phyloP scores from a whole-genome alignment of 2,113 vertebrate genomes.

The Phalacrocorax brasilianus region DNA sequence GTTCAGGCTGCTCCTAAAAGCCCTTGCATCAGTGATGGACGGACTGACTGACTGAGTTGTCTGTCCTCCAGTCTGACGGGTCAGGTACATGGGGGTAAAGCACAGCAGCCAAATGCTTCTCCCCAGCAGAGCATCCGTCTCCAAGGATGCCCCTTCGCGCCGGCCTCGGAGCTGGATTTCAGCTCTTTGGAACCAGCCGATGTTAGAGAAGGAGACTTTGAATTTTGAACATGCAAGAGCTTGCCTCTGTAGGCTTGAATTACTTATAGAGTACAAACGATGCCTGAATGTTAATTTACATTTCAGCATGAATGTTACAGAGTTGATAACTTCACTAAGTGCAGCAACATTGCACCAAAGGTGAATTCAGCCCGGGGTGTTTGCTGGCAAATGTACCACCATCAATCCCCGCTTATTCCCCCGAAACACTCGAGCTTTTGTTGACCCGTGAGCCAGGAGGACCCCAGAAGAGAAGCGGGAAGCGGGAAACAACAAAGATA shows the following conservation, averaged over 20 bases:
- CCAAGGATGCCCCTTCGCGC: neutral
- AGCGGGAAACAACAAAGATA: neutral
- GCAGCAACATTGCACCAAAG: neutral
- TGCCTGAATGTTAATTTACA: neutral
- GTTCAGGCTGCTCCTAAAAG: neutral
- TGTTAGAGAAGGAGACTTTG: neutral
- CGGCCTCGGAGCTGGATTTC: neutral
- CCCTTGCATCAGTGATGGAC: neutral
- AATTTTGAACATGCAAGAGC: neutral
- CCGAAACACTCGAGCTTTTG: neutral
- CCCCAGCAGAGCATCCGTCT: neutral
- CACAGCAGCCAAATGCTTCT: neutral
- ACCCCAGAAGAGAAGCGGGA: neutral
- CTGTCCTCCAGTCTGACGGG: neutral
- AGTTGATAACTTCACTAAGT: neutral
- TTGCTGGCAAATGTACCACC: neutral
- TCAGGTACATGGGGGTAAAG: neutral
- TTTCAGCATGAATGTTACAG: rapidly evolving
- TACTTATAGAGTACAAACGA: neutral
- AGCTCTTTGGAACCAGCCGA: neutral
- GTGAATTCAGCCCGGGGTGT: neutral
- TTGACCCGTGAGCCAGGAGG: neutral
- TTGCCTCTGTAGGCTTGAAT: neutral
- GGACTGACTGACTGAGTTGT: neutral
- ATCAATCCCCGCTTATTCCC: neutral